Evolutionary conservation across 2,113 vertebrate species (phyloP).

Genomic region (Pionites leucogaster): DNA sequence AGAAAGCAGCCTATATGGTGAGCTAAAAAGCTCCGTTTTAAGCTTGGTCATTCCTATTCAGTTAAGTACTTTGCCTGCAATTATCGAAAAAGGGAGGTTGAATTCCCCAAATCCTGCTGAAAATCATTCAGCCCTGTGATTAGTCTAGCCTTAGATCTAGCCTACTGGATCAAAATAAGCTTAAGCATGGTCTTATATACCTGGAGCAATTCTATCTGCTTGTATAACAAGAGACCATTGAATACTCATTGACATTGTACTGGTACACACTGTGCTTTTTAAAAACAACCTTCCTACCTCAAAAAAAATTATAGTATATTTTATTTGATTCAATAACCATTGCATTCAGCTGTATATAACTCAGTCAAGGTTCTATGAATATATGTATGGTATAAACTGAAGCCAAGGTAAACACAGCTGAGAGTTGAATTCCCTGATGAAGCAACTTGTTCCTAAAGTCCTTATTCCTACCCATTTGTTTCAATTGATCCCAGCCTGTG

Average conservation of each 20-base stretch:
- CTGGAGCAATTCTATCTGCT: not conserved
- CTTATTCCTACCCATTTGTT: slow-evolving; percentile 58
- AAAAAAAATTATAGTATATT: not conserved
- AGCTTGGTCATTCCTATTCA: not conserved
- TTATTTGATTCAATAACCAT: not conserved
- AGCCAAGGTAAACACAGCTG: not conserved
- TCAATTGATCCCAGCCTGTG: slow-evolving; percentile 62
- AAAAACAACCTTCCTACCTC: not conserved
- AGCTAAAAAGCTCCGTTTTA: not conserved
- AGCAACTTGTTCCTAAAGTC: slow-evolving; percentile 34
- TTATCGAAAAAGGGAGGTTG: not conserved
- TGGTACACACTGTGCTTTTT: not conserved
- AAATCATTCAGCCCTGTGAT: not conserved
- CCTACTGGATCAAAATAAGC: slow-evolving; percentile 24
- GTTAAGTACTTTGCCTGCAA: not conserved
- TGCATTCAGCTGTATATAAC: not conserved
- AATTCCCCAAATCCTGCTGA: not conserved
- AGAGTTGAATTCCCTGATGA: slow-evolving; percentile 23
- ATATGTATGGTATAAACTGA: not conserved
- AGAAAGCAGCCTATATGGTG: not conserved
- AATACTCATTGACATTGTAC: not conserved
- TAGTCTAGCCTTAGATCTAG: not conserved
- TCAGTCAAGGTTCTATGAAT: not conserved
- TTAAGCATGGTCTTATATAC: not conserved
- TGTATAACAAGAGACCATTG: not conserved